Evolutionary conservation across 1,140 invertebrate species (phyloP), one percentile per base, ranked within the genome.

Genomic region (Onthophagus taurus): DNA sequence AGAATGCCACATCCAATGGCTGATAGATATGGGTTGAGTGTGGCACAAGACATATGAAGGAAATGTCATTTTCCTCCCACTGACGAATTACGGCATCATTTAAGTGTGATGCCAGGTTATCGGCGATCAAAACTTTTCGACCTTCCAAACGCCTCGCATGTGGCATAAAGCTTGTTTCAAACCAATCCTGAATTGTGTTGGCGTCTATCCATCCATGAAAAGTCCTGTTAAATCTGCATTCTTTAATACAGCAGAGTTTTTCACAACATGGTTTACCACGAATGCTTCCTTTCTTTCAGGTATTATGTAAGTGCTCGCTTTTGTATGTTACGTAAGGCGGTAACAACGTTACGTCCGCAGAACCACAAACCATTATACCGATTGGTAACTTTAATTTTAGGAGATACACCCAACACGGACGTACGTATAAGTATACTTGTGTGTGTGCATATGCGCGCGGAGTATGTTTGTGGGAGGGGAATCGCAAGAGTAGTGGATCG

Each of bases 1-100:
- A 65, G 31, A 66, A 47, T 44, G 47, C 51, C 20, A 63, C 60
- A 52, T 68, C 65, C 13, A 67, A 45, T 7, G 63, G 64, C 39
- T 68, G 61, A n/a, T 53, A 52, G 2, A 58, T 39, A 42, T 66
- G 61, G 2, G 60, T 65, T 9, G 55, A 26, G 42, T 65, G 23
- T n/a, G 6, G 23, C 6, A 26, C 23, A 6, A 26, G n/a, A 26
- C 23, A 26, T 26, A 26, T 26, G n/a, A 26, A 26, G n/a, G 6
- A 6, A 26, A 31, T 18, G 13, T 42, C 13, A 20, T 42, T 42
- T 31, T 42, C 6, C 9, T 12, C 14, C n/a, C 39, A 42, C 5
- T 30, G 14, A 5, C 23, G n/a, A 7, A 42, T 8, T 2, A 42
- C 39, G 13, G 29, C 8, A 6, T 12, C 12, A 31, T 14, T 31